Percentiles rank a stretch among this genome's conserved stretches.
Conservation (phyloP, 2,888 invertebrate genomes). For the Dryomyza anilis region DNA sequence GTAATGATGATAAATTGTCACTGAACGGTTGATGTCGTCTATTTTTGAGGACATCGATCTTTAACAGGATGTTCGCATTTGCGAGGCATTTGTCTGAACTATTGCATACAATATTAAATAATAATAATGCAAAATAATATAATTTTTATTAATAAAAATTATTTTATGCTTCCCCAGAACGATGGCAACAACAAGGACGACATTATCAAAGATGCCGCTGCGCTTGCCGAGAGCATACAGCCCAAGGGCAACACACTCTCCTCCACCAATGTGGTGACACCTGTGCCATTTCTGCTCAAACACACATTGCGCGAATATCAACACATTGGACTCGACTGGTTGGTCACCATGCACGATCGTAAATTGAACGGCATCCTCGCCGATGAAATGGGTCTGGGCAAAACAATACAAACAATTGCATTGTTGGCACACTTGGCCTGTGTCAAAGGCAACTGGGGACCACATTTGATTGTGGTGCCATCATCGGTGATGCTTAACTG, state of each 20-base stretch:
- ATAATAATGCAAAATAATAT: background rate
- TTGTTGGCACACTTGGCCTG: conserved; percentile 92
- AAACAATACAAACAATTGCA: conserved; percentile 96
- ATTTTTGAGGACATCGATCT: too few species aligned
- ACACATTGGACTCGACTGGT: conserved; percentile 96
- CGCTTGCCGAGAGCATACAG: conserved; percentile 93
- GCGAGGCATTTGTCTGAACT: too few species aligned
- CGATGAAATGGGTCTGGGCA: conserved; percentile 97
- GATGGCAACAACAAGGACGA: conserved; percentile 64
- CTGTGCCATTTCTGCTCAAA: conserved; percentile 90
- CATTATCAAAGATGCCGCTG: conserved; percentile 90
- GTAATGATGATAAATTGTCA: too few species aligned
- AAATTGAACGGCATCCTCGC: conserved; percentile 95
- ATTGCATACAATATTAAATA: background rate
- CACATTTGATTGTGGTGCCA: conserved; percentile 97
- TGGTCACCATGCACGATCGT: conserved; percentile 94
- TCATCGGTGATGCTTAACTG: conserved; percentile 99
- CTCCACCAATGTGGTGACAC: conserved; percentile 91
- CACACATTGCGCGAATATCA: conserved; percentile 91
- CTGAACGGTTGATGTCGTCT: too few species aligned
- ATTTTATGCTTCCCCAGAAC: conserved; percentile 33
- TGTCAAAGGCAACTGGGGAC: conserved; percentile 91
- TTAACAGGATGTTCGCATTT: too few species aligned
- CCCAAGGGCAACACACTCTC: conserved; percentile 97
- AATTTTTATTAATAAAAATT: background rate